Base-by-base conservation (phyloP, 2,888 invertebrate genomes). In the Thecocarcelia acutangulata region DNA sequence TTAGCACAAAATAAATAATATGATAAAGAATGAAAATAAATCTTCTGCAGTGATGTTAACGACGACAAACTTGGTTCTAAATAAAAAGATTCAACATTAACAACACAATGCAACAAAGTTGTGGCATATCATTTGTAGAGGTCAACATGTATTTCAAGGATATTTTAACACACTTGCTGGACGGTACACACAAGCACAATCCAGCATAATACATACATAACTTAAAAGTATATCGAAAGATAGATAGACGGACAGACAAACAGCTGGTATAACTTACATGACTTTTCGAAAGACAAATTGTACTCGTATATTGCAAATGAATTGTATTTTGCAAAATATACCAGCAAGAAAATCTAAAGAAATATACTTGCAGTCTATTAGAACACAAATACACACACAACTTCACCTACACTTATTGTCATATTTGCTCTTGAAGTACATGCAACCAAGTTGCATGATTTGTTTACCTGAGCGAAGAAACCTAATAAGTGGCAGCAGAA, bases 231-330 rank as follows among this genome's bases (percentile, higher is more conserved):
- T 3, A 33, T 8, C 9, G 9, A 33, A 9, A 8, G 33, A 54
- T 13, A 28, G 4, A 24, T 3, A 54, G 8, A 37, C 44, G 11
- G 28, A 37, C 19, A 48, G 9, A 56, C 17, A 46, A 44, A 59
- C 68, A 61, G 56, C 52, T 21, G 48, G 42, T 24, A 50, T 54
- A 54, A 48, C 50, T 78, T 72, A 44, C 46, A 63, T 79, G 78
- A 73, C 78, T 79, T 79, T 68, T 73, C 24, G 21, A 64, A 66
- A 64, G 58, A 64, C 72, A 72, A 78, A 66, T 78, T 70, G 17
- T 52, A 66, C 11, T 59, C 42, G n/a, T n/a, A n/a, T n/a, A n/a
- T n/a, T 40, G 42, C 13, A 37, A 40, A 44, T 33, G 15, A 46
- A 37, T 11, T 3, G n/a, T 46, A 46, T 46, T 46, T 44, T 46